Evolutionary conservation across 2,113 vertebrate genomes (phyloP).

Genomic region (Oxyura jamaicensis): DNA sequence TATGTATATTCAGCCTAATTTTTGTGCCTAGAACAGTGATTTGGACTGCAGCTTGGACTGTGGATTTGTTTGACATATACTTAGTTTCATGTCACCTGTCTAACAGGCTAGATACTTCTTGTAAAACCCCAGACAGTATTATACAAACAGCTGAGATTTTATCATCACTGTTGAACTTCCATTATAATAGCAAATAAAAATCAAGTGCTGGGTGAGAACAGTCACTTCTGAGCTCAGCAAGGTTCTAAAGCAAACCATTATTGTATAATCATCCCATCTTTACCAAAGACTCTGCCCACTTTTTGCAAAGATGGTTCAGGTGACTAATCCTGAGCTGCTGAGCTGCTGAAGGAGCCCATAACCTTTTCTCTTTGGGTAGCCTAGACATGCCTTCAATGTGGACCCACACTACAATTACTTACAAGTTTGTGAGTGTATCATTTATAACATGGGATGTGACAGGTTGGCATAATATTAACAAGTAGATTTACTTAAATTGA

Average conservation of each 20-base stretch:
- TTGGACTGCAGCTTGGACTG: not conserved
- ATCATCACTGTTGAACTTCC: not conserved
- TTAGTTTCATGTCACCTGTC: not conserved
- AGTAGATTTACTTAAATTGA: not conserved
- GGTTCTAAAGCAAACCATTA: not conserved
- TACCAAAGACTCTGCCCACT: not conserved
- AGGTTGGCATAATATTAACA: not conserved
- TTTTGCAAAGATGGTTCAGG: not conserved
- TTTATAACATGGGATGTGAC: not conserved
- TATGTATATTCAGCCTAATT: not conserved
- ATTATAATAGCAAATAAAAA: conserved; percentile 5
- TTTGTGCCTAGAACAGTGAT: not conserved
- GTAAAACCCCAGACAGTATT: not conserved
- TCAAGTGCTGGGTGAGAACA: not conserved
- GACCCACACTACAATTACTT: not conserved
- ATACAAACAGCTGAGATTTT: not conserved
- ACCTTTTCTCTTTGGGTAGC: not conserved
- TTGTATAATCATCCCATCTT: not conserved
- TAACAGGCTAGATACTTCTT: not conserved
- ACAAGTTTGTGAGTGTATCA: not conserved
- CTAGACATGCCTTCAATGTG: not conserved
- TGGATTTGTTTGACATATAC: not conserved
- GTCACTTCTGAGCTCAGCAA: not conserved
- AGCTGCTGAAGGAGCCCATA: not conserved
- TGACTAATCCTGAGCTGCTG: not conserved